Evolutionary conservation across 37 sponge, comb jelly and placozoan genomes (phyloP), one percentile per base, ranked within the genome.

Genomic region (Cliona cf. orientalis): DNA sequence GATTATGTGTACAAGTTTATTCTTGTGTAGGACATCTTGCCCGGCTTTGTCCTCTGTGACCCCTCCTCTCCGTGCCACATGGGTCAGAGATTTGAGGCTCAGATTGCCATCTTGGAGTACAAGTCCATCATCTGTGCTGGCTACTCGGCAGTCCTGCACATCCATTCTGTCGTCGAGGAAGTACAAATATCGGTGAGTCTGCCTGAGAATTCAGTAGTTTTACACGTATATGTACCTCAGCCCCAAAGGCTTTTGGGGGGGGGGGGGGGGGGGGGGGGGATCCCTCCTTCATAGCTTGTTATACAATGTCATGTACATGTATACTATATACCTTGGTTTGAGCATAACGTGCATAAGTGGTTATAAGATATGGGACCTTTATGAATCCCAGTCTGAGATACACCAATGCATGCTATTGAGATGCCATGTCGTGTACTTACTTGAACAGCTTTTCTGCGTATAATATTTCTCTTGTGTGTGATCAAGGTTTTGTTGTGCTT

Each of bases 41-140:
- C 89, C 41, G 95, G 95, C 9, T 95, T 95, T 76, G 85, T 91
- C 32, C 74, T 95, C 39, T 95, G 96, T 80, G 83, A 88, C 22
- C 84, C 90, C 5, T 37, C 79, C 32, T 74, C 44, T 72, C 71
- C 71, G 21, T 95, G 95, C 67, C 90, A 89, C 46, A 79, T 89
- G 34, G 86, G 94, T 0, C 74, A 66, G 19, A 28, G 41, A 28
- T 93, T 93, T 81, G 86, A 89, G 36, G 80, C 78, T 32, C 88
- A 97, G 92, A 91, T 97, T 40, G 81, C 62, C 19, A 91, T 97
- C 59, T 46, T 97, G 79, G 97, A 97, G 78, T 71, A 88, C 87
- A 94, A 94, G 82, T 87, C 84, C 71, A 97, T 97, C 75, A 97
- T 97, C 35, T 97, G 95, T 75, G 97, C 97, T 60, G 97, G 97